A percentile compares a stretch with the other conserved stretches of the same genome.
Conservation (phyloP, 2,888 invertebrate species). For the Autographa pulchrina region DNA sequence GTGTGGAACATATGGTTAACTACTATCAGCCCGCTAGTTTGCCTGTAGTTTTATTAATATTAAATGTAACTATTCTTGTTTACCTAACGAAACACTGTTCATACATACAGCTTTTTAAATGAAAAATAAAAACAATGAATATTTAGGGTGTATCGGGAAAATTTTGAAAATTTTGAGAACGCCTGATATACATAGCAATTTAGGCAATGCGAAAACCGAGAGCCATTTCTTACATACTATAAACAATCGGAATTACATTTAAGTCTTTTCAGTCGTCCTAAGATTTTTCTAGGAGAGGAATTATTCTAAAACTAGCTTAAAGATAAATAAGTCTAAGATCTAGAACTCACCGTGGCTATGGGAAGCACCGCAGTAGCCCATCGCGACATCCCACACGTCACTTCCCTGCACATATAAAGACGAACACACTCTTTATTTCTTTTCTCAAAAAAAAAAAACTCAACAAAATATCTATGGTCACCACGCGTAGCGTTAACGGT, state of each 20-base stretch:
- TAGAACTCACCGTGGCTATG: conserved; percentile 68
- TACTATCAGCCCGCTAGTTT: background rate
- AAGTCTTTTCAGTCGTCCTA: background rate
- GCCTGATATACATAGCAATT: too few relatives aligned
- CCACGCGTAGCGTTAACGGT: conserved; percentile 81
- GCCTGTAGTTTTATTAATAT: background rate
- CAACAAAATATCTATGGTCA: conserved; percentile 59
- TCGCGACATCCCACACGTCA: conserved; percentile 65
- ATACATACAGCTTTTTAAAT: too few relatives aligned
- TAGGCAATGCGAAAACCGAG: too few relatives aligned
- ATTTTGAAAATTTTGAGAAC: too few relatives aligned
- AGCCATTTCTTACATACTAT: too few relatives aligned
- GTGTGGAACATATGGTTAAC: background rate
- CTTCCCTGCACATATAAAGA: conserved; percentile 89
- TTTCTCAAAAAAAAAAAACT: conserved; percentile 58
- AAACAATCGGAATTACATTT: too few relatives aligned
- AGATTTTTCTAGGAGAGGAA: background rate
- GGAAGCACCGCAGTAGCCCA: conserved; percentile 57
- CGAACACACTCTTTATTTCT: conserved; percentile 87
- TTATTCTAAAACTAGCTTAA: background rate
- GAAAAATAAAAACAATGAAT: too few relatives aligned
- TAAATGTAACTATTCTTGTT: background rate
- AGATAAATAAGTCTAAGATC: conserved; percentile 40
- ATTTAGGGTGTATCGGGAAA: too few relatives aligned
- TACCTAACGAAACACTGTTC: too few relatives aligned